These are phyloP conservation scores for Propithecus deckenii DNA, from an alignment of 2,797 vertebrate genomes.

Conservation along the genomic window DNA sequence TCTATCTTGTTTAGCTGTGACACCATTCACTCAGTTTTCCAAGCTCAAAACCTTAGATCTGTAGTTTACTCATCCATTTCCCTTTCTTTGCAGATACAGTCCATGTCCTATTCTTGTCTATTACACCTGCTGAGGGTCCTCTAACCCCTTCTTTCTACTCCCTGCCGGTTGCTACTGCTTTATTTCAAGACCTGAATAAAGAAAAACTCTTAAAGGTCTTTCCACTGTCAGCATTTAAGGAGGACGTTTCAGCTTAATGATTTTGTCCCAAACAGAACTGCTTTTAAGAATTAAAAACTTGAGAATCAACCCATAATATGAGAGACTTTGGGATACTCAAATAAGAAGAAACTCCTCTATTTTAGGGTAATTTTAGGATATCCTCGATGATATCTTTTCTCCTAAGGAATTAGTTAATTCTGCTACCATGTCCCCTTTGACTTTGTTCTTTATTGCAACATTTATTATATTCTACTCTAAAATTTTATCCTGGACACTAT, in stretches of 20 bases:
- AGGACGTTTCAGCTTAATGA: neutral
- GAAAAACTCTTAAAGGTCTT: neutral
- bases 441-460: neutral
- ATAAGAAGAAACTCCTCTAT: neutral
- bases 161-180: neutral
- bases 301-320: neutral
- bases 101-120: neutral
- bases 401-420: neutral
- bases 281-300: neutral
- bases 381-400: neutral
- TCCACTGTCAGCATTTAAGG: neutral
- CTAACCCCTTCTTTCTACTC: neutral
- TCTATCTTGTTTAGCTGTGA: neutral
- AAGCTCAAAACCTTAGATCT: neutral
- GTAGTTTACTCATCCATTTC: neutral
- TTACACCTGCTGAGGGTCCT: neutral
- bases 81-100: neutral
- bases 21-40: neutral
- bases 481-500: neutral
- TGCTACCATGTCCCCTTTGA: neutral
- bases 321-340: neutral
- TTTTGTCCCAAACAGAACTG: neutral
- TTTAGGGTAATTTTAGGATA: neutral
- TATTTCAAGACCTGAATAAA: slow-evolving; percentile 15
- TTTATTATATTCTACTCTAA: neutral